phyloP scores from a whole-genome alignment of 2,888 invertebrate genomes.

The Sialis lutaria region DNA sequence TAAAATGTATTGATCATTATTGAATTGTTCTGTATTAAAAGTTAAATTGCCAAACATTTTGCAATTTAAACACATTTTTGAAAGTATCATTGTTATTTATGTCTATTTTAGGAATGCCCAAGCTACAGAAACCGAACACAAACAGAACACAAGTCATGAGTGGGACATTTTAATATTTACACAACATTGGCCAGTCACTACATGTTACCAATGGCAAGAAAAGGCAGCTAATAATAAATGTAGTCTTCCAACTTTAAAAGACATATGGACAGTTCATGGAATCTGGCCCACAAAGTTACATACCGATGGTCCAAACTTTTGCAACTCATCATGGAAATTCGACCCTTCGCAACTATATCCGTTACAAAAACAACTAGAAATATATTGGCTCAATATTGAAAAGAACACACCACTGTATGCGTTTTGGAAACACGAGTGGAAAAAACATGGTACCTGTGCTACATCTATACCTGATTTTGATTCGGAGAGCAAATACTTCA shows the following conservation, averaged over 20 bases:
- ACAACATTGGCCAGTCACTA: slow-evolving; percentile 61
- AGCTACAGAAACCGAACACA: neutral
- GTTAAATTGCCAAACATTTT: neutral
- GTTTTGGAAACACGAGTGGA: slow-evolving; percentile 70
- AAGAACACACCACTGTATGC: slow-evolving; percentile 30
- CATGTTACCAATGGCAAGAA: slow-evolving; percentile 54
- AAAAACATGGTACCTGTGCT: slow-evolving; percentile 70
- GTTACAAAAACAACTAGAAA: slow-evolving; percentile 28
- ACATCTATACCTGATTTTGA: slow-evolving; percentile 33
- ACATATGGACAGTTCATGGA: slow-evolving; percentile 66
- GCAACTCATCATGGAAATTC: slow-evolving; percentile 51
- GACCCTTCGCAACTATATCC: slow-evolving; percentile 34
- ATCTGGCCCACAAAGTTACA: slow-evolving; percentile 64
- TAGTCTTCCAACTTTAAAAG: slow-evolving; percentile 35
- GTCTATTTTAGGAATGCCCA: neutral
- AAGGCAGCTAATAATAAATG: slow-evolving; percentile 40
- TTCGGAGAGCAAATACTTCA: slow-evolving; percentile 50
- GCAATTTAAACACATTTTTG: too few relatives aligned
- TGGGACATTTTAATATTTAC: slow-evolving; percentile 69
- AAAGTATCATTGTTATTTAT: neutral
- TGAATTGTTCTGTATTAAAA: neutral
- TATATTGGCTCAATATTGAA: slow-evolving; percentile 59
- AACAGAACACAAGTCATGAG: slow-evolving; percentile 18
- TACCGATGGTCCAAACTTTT: slow-evolving; percentile 49
- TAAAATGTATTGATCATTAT: too few relatives aligned